These are phyloP conservation scores for Bilobella aurantiaca DNA, from an alignment of 1,140 invertebrate species.

Conservation along the genomic window DNA sequence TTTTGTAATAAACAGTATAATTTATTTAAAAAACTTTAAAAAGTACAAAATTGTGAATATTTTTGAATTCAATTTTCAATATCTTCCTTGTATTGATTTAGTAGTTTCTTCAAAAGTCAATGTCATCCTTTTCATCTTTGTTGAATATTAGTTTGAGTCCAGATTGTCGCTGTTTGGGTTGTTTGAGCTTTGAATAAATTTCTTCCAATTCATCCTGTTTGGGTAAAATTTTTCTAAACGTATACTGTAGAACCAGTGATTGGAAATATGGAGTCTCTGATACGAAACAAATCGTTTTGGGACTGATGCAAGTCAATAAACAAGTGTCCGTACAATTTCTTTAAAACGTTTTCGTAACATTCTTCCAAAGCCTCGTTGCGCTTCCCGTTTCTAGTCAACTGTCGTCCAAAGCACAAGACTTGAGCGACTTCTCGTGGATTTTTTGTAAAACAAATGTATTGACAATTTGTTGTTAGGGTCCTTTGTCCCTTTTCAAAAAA, in stretches of 20 bases:
- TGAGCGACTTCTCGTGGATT: not conserved
- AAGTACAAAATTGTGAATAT: not conserved
- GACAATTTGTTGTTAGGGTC: not conserved
- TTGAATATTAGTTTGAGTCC: no score
- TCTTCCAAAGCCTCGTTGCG: not conserved
- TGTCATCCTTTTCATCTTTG: no score
- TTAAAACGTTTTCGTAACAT: not conserved
- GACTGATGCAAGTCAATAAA: not conserved
- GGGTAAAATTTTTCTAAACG: not conserved
- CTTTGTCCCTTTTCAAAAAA: not conserved
- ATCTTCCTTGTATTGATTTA: no score
- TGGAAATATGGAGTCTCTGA: not conserved
- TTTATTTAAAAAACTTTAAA: not conserved
- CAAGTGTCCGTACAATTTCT: not conserved
- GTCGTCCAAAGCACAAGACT: not conserved
- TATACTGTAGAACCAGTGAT: not conserved
- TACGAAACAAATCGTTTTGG: not conserved
- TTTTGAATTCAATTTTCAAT: no score
- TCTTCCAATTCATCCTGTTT: not conserved
- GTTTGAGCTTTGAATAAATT: not conserved
- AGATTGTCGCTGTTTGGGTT: no score
- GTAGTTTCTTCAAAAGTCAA: no score
- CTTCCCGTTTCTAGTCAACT: not conserved
- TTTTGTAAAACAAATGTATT: not conserved
- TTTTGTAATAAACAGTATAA: not conserved